Conservation (phyloP, 2,113 vertebrate species). For the Hippopotamus amphibius region DNA sequence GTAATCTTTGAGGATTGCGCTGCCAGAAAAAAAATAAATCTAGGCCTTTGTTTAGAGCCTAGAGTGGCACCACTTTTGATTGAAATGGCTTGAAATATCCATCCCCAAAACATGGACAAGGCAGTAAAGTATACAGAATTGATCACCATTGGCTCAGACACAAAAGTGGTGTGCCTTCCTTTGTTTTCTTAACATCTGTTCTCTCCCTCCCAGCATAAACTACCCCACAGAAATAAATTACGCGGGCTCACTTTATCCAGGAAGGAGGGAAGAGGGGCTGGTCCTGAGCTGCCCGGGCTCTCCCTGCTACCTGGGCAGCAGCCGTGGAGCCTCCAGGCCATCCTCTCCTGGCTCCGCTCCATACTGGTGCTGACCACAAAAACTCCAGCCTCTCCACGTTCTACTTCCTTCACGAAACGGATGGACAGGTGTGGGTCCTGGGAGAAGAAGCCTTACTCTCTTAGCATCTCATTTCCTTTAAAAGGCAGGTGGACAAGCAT, state of each 20-base stretch:
- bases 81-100: conserved; percentile 86
- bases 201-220: conserved; percentile 73
- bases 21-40: conserved; percentile 87
- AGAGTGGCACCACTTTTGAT: conserved; percentile 85
- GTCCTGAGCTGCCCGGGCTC: too few species aligned
- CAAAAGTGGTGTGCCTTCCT: conserved; percentile 80
- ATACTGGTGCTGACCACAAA: accelerated
- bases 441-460: background rate
- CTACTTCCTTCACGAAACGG: background rate
- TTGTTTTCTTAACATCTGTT: conserved; percentile 84
- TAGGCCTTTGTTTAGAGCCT: conserved; percentile 84
- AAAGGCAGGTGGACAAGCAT: background rate
- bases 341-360: background rate
- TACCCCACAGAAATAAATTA: conserved; percentile 68
- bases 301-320: accelerated
- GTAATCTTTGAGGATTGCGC: conserved; percentile 87
- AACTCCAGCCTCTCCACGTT: background rate
- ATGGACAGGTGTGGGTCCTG: accelerated
- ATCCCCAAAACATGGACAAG: conserved; percentile 77
- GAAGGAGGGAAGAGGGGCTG: background rate
- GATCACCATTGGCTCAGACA: conserved; percentile 81
- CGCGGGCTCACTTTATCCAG: background rate
- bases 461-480: background rate
- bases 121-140: conserved; percentile 82
- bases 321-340: accelerated